These are phyloP conservation scores for Orthosia gothica DNA, from an alignment of 2,888 invertebrate species.

Conservation along the genomic window DNA sequence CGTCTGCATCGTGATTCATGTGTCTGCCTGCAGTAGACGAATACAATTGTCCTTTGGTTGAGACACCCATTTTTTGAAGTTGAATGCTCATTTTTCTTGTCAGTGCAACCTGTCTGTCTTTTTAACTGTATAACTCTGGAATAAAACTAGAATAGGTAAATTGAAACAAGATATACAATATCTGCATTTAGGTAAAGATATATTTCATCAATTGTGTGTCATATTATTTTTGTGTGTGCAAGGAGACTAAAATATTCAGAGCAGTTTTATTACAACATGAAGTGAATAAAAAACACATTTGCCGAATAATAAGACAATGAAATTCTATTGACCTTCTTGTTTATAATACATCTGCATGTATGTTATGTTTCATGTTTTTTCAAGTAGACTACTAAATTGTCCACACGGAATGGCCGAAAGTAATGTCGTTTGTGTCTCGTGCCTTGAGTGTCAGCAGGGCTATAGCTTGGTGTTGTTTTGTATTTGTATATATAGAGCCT, in stretches of 20 bases:
- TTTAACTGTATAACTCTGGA: constrained; percentile 32
- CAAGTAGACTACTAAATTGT: too few species aligned
- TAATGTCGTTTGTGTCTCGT: too few species aligned
- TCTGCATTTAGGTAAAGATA: constrained; percentile 19
- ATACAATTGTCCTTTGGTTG: constrained; percentile 83
- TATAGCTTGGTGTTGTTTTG: too few species aligned
- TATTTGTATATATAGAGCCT: not conserved
- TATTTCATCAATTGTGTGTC: not conserved
- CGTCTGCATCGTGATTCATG: constrained; percentile 89
- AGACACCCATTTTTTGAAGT: constrained; percentile 75
- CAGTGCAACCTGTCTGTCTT: constrained; percentile 66
- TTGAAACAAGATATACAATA: not conserved
- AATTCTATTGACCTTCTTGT: constrained; percentile 15
- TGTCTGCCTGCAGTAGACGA: constrained; percentile 89
- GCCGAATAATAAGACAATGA: constrained; percentile 24
- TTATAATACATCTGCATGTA: constrained; percentile 21
- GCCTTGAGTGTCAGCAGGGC: not conserved
- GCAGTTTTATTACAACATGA: constrained; percentile 13
- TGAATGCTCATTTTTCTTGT: constrained; percentile 75
- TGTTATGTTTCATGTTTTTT: not conserved
- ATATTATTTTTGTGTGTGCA: constrained; percentile 19
- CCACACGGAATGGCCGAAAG: too few species aligned
- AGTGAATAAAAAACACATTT: constrained; percentile 53
- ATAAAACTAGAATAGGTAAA: constrained; percentile 29
- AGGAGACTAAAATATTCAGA: constrained; percentile 30